Conservation (phyloP, 2,797 vertebrate species). For the Apodemus agrarius region DNA sequence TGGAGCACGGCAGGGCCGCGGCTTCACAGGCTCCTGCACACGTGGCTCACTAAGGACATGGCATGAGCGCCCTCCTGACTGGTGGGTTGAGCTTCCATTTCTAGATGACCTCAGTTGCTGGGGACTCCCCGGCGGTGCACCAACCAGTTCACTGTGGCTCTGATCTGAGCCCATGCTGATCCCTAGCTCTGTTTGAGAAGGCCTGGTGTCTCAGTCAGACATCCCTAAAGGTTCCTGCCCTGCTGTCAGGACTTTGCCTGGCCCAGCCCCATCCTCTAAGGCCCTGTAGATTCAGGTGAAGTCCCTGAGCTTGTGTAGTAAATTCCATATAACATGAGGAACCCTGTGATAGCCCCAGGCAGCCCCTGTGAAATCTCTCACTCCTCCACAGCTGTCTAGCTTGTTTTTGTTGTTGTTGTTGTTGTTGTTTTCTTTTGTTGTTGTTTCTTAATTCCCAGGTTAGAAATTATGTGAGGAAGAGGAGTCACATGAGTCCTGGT, state of each 20-base stretch:
- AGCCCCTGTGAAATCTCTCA: neutral
- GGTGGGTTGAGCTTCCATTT: neutral
- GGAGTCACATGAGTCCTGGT: neutral
- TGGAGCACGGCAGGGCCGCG: neutral
- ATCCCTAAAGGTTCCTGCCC: neutral
- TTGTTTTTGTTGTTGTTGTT: neutral
- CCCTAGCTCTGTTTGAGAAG: slow-evolving; percentile 21
- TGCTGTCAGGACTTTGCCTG: neutral
- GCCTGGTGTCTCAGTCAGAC: neutral
- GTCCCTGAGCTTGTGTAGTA: neutral
- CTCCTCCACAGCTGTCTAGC: neutral
- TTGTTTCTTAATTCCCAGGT: neutral
- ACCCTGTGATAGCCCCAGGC: neutral
- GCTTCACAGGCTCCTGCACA: neutral
- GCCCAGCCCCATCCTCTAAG: neutral
- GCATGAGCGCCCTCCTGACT: neutral
- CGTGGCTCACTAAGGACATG: rapidly evolving
- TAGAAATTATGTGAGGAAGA: neutral
- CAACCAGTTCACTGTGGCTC: neutral
- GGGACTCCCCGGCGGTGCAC: neutral
- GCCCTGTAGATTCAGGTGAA: neutral
- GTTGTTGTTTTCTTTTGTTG: too few species aligned
- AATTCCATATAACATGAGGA: neutral
- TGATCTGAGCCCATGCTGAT: neutral
- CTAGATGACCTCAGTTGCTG: neutral